phyloP scores from a whole-genome alignment of 1,140 invertebrate genomes.

The Lasioglossum albipes region DNA sequence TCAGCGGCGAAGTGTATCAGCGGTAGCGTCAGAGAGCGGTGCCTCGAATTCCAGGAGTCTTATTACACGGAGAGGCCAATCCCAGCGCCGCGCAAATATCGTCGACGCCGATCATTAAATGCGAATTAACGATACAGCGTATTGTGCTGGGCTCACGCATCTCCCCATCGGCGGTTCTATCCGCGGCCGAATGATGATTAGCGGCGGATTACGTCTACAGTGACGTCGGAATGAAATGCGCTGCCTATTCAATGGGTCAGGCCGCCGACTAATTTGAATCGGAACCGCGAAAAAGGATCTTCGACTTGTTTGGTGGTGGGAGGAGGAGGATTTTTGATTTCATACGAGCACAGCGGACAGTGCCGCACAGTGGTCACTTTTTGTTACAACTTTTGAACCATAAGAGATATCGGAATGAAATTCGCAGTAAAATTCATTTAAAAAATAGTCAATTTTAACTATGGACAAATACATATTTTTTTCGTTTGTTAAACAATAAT shows the following conservation, averaged over 20 bases:
- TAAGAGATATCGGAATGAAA: too few species aligned
- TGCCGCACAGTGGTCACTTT: too few species aligned
- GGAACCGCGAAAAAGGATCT: conserved; percentile 54
- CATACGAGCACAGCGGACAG: conserved; percentile 32
- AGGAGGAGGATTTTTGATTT: conserved; percentile 46
- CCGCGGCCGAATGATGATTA: conserved; percentile 61
- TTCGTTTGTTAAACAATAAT: too few species aligned
- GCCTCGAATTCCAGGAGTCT: conserved; percentile 22
- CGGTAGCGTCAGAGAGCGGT: conserved; percentile 22
- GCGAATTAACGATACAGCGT: conserved; percentile 58
- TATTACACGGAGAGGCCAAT: conserved; percentile 40
- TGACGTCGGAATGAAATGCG: conserved; percentile 53
- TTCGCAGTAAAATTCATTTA: too few species aligned
- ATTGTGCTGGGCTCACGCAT: conserved; percentile 43
- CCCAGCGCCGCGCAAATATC: conserved; percentile 39
- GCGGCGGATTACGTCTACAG: conserved; percentile 54
- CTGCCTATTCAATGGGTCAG: conserved; percentile 36
- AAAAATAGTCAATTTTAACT: too few species aligned
- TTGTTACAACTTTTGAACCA: too few species aligned
- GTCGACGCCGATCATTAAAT: conserved; percentile 62
- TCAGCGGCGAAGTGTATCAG: too few species aligned
- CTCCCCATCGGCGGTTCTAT: conserved; percentile 33
- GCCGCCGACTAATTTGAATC: conserved; percentile 54
- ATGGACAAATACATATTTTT: too few species aligned
- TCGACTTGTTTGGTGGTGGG: not conserved